A percentile compares a stretch with the other conserved stretches of the same genome.
These are phyloP conservation scores for Tenthredo amoena DNA, from an alignment of 2,888 invertebrate species.

Conservation along the genomic window DNA sequence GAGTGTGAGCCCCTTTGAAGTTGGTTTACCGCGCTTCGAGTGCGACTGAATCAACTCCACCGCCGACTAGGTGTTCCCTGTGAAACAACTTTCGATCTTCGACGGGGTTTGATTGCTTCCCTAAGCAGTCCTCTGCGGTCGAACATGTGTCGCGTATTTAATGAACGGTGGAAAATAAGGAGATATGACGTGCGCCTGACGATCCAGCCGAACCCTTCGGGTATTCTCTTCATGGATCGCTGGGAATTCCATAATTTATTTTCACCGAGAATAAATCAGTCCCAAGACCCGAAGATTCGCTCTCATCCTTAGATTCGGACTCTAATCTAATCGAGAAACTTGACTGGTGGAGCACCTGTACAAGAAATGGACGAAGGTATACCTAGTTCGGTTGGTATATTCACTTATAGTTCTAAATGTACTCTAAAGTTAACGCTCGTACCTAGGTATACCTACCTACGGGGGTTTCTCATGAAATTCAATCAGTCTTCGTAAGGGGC, in stretches of 20 bases:
- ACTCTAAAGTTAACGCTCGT: constrained; percentile 35
- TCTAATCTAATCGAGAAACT: constrained; percentile 20
- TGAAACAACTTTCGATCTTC: background rate
- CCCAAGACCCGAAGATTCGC: background rate
- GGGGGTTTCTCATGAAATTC: background rate
- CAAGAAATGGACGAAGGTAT: constrained; percentile 1
- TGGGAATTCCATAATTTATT: constrained; percentile 5
- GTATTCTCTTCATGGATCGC: background rate
- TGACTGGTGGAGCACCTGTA: background rate
- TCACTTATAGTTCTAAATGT: constrained; percentile 29
- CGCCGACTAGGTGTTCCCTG: constrained; percentile 16
- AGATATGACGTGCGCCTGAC: background rate
- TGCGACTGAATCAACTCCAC: constrained; percentile 23
- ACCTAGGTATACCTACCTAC: background rate
- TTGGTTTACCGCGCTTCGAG: constrained; percentile 36
- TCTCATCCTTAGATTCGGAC: background rate
- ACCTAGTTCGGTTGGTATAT: background rate
- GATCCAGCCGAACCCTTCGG: background rate
- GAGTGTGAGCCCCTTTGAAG: constrained; percentile 29
- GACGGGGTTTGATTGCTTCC: constrained; percentile 14
- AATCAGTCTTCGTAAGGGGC: constrained; percentile 12
- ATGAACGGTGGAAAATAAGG: background rate
- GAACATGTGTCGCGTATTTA: background rate
- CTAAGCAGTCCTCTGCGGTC: background rate
- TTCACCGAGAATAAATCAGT: background rate